These are phyloP conservation scores for Poeciliopsis occidentalis DNA, from an alignment of 2,113 vertebrate species.

Conservation along the genomic window DNA sequence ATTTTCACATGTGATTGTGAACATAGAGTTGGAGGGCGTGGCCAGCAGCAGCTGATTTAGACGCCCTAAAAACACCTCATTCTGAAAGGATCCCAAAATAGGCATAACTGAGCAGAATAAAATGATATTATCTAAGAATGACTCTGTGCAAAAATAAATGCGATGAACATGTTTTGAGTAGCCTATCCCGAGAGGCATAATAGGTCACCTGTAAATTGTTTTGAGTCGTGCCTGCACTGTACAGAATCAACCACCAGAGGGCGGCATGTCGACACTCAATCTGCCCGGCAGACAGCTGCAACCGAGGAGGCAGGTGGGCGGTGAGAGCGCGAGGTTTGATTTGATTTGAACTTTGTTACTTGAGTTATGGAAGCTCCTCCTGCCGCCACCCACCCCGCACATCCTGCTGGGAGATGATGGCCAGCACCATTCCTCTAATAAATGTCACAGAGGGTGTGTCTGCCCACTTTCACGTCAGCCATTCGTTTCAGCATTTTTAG, in stretches of 20 bases:
- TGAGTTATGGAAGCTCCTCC: slow-evolving; percentile 28
- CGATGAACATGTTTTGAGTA: too few relatives aligned
- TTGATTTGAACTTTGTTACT: slow-evolving; percentile 50
- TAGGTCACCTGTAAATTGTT: too few relatives aligned
- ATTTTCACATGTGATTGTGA: too few relatives aligned
- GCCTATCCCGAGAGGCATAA: too few relatives aligned
- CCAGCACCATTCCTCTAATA: slow-evolving; percentile 49
- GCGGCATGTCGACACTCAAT: slow-evolving; percentile 31
- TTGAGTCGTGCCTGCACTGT: slow-evolving; percentile 8
- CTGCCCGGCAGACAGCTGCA: not conserved
- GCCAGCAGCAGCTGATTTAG: too few relatives aligned
- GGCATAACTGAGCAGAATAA: too few relatives aligned
- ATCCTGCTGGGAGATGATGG: slow-evolving; percentile 37
- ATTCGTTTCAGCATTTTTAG: slow-evolving; percentile 6
- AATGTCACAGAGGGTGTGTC: slow-evolving; percentile 25
- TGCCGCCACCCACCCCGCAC: slow-evolving; percentile 39
- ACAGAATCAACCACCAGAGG: slow-evolving; percentile 42
- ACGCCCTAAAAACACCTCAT: too few relatives aligned
- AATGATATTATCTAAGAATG: too few relatives aligned
- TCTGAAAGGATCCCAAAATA: too few relatives aligned
- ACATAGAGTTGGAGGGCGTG: too few relatives aligned
- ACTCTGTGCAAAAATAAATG: too few relatives aligned
- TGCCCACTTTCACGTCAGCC: slow-evolving; percentile 5
- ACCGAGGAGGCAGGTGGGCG: slow-evolving; percentile 20
- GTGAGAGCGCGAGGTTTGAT: slow-evolving; percentile 41